A percentile compares a stretch with the other conserved stretches of the same genome.
These are phyloP conservation scores for Gortyna flavago DNA, from an alignment of 2,888 invertebrate genomes.

Conservation along the genomic window DNA sequence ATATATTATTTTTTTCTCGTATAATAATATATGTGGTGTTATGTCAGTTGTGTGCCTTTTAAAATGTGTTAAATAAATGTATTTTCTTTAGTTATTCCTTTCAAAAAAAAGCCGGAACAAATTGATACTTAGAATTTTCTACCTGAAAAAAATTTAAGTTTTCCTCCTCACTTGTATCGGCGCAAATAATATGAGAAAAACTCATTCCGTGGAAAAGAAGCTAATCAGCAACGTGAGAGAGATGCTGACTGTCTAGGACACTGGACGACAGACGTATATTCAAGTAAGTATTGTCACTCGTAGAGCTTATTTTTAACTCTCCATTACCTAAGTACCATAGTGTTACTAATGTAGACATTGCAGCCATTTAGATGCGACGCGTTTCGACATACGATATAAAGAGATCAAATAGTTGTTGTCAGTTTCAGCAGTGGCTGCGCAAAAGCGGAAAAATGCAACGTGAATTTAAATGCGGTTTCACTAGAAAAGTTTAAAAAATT, in stretches of 20 bases:
- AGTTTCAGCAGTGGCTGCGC: not conserved
- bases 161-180: too few species aligned
- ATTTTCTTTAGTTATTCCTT: too few species aligned
- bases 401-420: not conserved
- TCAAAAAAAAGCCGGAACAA: too few species aligned
- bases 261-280: not conserved
- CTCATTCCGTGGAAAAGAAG: not conserved
- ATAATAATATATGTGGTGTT: too few species aligned
- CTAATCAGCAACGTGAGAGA: not conserved
- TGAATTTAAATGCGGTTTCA: accelerated
- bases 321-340: not conserved
- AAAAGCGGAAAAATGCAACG: not conserved
- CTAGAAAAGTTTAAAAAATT: not conserved
- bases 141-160: too few species aligned
- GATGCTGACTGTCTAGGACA: not conserved
- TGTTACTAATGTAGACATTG: not conserved
- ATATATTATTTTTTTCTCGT: too few species aligned
- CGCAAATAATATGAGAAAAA: too few species aligned
- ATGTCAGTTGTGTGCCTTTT: too few species aligned
- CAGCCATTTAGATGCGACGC: not conserved
- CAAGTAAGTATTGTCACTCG: not conserved
- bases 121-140: not conserved
- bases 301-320: not conserved
- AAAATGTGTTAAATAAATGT: too few species aligned
- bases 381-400: not conserved